phyloP scores from a whole-genome alignment of 2,797 vertebrate species.

The Steatocranus sp. region DNA sequence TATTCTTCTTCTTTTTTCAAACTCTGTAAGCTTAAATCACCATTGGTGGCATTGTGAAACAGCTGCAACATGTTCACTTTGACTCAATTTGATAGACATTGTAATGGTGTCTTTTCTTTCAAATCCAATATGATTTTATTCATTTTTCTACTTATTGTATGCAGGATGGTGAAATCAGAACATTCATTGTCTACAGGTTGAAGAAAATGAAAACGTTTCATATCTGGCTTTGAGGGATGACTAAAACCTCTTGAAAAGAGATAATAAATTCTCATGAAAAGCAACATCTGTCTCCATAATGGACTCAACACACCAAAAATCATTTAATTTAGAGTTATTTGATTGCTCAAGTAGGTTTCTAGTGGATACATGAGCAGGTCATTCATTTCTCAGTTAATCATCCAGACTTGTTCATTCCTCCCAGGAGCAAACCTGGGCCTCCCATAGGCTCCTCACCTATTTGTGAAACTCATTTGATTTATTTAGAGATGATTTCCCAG shows the following conservation, averaged over 20 bases:
- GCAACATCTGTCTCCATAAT: constrained; percentile 47
- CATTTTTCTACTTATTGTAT: background rate
- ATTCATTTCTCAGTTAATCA: constrained; percentile 78
- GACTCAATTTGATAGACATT: background rate
- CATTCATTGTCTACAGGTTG: background rate
- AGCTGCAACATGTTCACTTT: background rate
- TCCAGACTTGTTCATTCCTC: constrained; percentile 70
- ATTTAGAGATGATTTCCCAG: constrained; percentile 81
- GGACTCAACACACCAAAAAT: constrained; percentile 45
- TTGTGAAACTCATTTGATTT: constrained; percentile 79
- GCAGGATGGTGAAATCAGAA: background rate
- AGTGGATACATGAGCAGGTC: constrained; percentile 68
- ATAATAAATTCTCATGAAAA: constrained; percentile 45
- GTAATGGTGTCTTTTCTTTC: background rate
- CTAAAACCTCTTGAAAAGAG: constrained; percentile 11
- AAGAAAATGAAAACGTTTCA: constrained; percentile 7
- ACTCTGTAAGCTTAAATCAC: background rate
- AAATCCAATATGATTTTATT: background rate
- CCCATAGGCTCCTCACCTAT: constrained; percentile 75
- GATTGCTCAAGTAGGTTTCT: constrained; percentile 67
- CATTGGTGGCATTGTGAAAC: background rate
- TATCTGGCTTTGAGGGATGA: background rate
- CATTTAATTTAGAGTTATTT: constrained; percentile 65
- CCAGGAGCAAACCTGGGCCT: constrained; percentile 70
- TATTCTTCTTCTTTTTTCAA: background rate